These are phyloP conservation scores for Dioctria linearis DNA, from an alignment of 2,888 invertebrate species.

Conservation along the genomic window DNA sequence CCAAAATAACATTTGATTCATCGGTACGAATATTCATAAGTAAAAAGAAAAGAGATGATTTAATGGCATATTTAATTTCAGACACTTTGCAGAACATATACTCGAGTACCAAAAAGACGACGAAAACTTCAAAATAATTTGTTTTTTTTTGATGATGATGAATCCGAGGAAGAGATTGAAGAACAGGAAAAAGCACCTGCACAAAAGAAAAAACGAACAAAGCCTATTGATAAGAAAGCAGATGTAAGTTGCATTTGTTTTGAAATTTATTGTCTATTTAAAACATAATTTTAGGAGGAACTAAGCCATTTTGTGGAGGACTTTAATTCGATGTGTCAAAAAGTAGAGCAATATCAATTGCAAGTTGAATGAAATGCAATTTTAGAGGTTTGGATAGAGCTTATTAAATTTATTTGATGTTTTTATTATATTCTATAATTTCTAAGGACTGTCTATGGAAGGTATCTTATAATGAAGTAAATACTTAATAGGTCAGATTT, in stretches of 20 bases:
- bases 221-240: background rate
- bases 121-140: background rate
- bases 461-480: too few species aligned
- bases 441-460: too few species aligned
- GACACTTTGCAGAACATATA: slow-evolving; percentile 16
- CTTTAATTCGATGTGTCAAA: slow-evolving; percentile 67
- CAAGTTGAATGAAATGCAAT: slow-evolving; percentile 1
- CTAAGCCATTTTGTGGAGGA: slow-evolving; percentile 64
- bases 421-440: too few species aligned
- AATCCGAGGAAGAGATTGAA: background rate
- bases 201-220: slow-evolving; percentile 1
- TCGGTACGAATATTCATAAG: background rate
- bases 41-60: too few species aligned
- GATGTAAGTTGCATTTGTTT: slow-evolving; percentile 13
- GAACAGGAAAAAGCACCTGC: background rate
- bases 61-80: background rate
- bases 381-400: too few species aligned
- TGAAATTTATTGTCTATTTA: background rate
- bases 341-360: slow-evolving; percentile 66
- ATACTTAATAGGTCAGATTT: too few species aligned
- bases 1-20: background rate
- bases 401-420: too few species aligned
- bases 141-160: background rate
- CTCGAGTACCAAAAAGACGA: background rate
- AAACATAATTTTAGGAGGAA: slow-evolving; percentile 58